phyloP scores from a whole-genome alignment of 1,140 invertebrate species.

The Samia ricini region DNA sequence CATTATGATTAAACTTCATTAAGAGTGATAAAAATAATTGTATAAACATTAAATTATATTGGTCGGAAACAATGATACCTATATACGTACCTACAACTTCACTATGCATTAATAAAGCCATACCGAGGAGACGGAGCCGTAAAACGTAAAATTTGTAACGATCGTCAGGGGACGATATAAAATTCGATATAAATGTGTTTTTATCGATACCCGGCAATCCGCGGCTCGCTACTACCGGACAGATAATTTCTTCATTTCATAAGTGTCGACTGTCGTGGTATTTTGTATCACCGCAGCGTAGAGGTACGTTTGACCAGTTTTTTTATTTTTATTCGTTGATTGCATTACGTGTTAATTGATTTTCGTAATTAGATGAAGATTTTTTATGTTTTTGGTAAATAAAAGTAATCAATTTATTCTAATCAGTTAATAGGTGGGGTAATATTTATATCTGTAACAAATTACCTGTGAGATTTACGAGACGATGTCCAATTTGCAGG shows the following conservation, averaged over 20 bases:
- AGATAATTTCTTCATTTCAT: conserved; percentile 63
- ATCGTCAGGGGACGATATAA: conserved; percentile 49
- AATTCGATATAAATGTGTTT: conserved; percentile 54
- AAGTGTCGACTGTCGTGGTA: conserved; percentile 14
- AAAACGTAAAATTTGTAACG: conserved; percentile 51
- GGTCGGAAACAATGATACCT: background rate
- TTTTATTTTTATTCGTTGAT: background rate
- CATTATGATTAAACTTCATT: too few species aligned
- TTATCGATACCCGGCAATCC: conserved; percentile 50
- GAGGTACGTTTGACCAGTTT: conserved; percentile 17
- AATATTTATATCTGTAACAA: too few species aligned
- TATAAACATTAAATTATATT: too few species aligned
- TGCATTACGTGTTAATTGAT: conserved; percentile 2
- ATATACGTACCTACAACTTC: conserved; percentile 14
- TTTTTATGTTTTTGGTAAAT: background rate
- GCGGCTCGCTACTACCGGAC: conserved; percentile 42
- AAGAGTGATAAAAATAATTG: too few species aligned
- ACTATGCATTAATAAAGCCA: conserved; percentile 55
- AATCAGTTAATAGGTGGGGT: too few species aligned
- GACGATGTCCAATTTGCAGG: background rate
- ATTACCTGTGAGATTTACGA: background rate
- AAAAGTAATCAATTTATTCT: too few species aligned
- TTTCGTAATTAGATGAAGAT: conserved; percentile 37
- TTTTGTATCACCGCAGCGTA: background rate
- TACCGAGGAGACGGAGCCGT: conserved; percentile 33